Evolutionary conservation across 2,797 vertebrate species (phyloP).

Genomic region (Dryobates pubescens): DNA sequence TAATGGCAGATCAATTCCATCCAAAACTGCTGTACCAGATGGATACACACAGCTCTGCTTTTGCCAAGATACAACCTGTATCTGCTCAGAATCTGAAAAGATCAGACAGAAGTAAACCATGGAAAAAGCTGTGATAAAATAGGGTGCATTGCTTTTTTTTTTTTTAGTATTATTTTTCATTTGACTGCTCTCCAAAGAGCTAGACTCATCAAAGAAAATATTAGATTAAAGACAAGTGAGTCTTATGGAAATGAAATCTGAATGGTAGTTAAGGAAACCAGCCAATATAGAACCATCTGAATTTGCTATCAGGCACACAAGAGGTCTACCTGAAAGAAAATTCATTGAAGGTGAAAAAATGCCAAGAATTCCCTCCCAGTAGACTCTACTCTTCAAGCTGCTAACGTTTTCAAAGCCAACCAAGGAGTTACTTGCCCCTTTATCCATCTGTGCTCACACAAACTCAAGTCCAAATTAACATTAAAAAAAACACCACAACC

Average conservation of each 20-base stretch:
- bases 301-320: constrained; percentile 11
- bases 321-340: constrained; percentile 16
- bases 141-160: background rate
- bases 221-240: background rate
- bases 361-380: background rate
- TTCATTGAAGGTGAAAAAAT: background rate
- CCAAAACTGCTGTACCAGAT: background rate
- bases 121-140: background rate
- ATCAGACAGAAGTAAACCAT: background rate
- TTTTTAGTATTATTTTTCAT: background rate
- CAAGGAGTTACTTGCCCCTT: background rate
- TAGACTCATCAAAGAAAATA: constrained; percentile 31
- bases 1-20: background rate
- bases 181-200: constrained; percentile 21
- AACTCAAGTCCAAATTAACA: background rate
- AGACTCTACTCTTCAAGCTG: background rate
- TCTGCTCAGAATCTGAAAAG: background rate
- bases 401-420: background rate
- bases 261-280: background rate
- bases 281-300: constrained; percentile 25
- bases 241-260: constrained; percentile 28
- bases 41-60: background rate
- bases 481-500: background rate
- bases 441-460: background rate
- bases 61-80: background rate